phyloP scores from a whole-genome alignment of 2,797 vertebrate genomes.

The Channallabes apus region DNA sequence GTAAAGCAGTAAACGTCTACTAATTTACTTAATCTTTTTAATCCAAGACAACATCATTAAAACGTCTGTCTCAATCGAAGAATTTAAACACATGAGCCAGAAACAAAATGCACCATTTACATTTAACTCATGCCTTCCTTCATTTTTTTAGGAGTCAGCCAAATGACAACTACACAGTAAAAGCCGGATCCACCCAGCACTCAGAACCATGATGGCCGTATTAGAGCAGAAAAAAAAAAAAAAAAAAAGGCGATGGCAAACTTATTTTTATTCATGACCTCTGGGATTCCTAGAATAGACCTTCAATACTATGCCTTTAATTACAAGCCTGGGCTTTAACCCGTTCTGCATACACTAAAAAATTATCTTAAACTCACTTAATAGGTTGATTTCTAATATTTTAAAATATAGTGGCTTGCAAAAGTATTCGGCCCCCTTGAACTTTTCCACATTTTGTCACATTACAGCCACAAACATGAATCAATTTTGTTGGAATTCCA shows the following conservation, averaged over 20 bases:
- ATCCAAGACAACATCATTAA: background rate
- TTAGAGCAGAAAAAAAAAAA: slow-evolving; percentile 37
- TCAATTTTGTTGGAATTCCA: too few relatives aligned
- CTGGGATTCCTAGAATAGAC: slow-evolving; percentile 52
- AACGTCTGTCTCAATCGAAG: background rate
- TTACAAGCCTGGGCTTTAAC: slow-evolving; percentile 42
- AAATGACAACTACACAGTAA: background rate
- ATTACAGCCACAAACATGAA: too few relatives aligned
- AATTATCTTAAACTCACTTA: background rate
- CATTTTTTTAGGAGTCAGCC: background rate
- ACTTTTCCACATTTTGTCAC: too few relatives aligned
- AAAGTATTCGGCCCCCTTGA: too few relatives aligned
- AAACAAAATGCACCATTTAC: background rate
- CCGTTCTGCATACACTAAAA: slow-evolving; percentile 28
- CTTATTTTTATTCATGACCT: slow-evolving; percentile 51
- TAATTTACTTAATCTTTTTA: background rate
- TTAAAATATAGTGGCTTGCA: too few relatives aligned
- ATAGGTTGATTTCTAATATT: background rate
- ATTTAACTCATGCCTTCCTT: background rate
- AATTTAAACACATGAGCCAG: background rate
- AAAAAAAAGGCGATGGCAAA: slow-evolving; percentile 25
- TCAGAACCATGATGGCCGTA: background rate
- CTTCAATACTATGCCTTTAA: slow-evolving; percentile 29
- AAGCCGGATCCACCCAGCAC: background rate
- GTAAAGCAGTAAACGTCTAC: background rate